Percentiles rank a stretch among this genome's conserved stretches.
phyloP scores from a whole-genome alignment of 2,113 vertebrate species.

The Tamias sibiricus region DNA sequence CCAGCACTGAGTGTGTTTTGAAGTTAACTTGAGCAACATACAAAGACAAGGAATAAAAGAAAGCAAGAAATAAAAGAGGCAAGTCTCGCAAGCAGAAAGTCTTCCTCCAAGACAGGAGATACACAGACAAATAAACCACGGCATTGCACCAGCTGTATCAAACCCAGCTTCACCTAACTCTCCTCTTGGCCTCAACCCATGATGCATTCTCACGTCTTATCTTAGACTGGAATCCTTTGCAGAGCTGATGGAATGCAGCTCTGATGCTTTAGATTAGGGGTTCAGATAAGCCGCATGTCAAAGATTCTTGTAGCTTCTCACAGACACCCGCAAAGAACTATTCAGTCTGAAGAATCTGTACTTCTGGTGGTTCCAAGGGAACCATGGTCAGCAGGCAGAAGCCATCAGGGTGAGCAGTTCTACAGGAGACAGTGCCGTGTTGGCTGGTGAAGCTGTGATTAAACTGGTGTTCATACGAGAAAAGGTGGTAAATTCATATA shows the following conservation, averaged over 20 bases:
- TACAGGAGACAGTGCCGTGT: background rate
- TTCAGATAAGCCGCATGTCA: constrained; percentile 26
- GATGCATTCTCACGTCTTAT: background rate
- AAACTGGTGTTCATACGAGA: accelerated
- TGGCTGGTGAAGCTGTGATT: background rate
- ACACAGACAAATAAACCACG: background rate
- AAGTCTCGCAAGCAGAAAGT: background rate
- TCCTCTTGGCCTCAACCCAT: background rate
- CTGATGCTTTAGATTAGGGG: background rate
- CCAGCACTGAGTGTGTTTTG: background rate
- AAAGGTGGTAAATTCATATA: background rate
- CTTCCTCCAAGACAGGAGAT: background rate
- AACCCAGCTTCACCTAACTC: background rate
- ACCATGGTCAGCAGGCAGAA: background rate
- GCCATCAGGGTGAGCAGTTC: background rate
- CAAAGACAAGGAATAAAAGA: background rate
- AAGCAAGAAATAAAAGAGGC: background rate
- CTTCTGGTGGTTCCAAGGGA: background rate
- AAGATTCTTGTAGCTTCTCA: background rate
- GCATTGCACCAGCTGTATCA: background rate
- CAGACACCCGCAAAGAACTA: background rate
- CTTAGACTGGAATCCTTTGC: background rate
- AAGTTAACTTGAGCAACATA: background rate
- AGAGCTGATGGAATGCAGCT: background rate
- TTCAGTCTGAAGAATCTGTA: background rate